Evolutionary conservation across 2,888 invertebrate genomes (phyloP).

Genomic region (Corythucha ciliata): DNA sequence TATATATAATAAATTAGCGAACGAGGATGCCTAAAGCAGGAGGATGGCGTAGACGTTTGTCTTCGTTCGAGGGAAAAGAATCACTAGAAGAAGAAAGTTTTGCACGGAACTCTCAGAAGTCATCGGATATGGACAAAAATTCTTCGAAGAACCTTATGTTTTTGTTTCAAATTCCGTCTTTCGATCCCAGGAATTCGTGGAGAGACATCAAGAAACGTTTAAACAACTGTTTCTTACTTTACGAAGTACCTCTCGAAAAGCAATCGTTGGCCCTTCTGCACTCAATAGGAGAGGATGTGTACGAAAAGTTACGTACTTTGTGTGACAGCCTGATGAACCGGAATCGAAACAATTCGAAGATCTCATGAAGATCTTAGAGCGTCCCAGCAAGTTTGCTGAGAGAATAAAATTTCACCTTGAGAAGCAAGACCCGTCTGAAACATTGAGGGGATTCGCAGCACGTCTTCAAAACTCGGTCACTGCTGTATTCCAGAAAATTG

Average conservation of each 20-base stretch:
- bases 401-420: constrained; percentile 2
- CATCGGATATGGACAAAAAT: too few relatives aligned
- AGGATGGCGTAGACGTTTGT: too few relatives aligned
- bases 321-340: constrained; percentile 8
- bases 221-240: neutral
- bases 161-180: constrained; percentile 3
- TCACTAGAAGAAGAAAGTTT: too few relatives aligned
- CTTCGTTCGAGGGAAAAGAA: too few relatives aligned
- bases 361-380: neutral
- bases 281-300: constrained; percentile 10
- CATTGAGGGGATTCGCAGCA: constrained; percentile 2
- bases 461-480: constrained; percentile 1
- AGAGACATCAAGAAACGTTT: constrained; percentile 4
- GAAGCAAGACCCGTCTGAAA: neutral
- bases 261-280: constrained; percentile 1
- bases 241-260: neutral
- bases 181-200: neutral
- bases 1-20: too few relatives aligned
- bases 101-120: too few relatives aligned
- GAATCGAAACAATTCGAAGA: constrained; percentile 7
- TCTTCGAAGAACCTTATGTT: too few relatives aligned
- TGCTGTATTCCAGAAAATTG: constrained; percentile 3
- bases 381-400: constrained; percentile 6
- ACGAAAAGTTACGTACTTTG: constrained; percentile 4
- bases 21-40: too few relatives aligned